Percentiles rank a stretch among this genome's conserved stretches.
Evolutionary conservation across 2,113 vertebrate species (phyloP).

Genomic region (Cepphus grylle): DNA sequence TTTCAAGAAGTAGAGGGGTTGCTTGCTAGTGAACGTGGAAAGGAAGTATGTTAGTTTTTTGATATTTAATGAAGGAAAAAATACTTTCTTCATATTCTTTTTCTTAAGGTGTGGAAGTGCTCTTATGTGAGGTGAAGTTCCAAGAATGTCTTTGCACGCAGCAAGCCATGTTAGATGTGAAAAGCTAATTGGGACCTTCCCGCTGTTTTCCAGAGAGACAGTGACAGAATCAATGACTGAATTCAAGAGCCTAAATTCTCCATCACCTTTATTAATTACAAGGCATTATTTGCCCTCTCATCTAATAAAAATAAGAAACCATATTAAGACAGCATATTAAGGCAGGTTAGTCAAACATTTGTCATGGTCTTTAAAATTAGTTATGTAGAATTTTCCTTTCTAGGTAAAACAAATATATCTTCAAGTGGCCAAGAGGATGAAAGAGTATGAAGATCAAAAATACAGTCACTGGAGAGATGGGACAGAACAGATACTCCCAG

Average conservation of each 20-base stretch:
- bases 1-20: constrained; percentile 83
- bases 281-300: not conserved
- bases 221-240: not conserved
- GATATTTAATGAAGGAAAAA: not conserved
- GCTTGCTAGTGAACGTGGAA: constrained; percentile 73
- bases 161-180: not conserved
- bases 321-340: not conserved
- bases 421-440: constrained; percentile 76
- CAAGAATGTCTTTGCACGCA: not conserved
- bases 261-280: not conserved
- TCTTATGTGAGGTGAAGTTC: not conserved
- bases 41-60: constrained; percentile 65
- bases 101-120: not conserved
- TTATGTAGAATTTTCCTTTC: not conserved
- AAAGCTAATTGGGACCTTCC: not conserved
- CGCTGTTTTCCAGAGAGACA: not conserved
- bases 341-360: not conserved
- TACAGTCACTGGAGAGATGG: constrained; percentile 74
- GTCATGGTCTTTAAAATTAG: not conserved
- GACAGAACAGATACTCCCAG: constrained; percentile 69
- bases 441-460: constrained; percentile 78
- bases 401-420: constrained; percentile 84
- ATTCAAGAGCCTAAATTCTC: not conserved
- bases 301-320: not conserved
- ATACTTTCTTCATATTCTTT: not conserved